Percentiles rank a stretch among this genome's conserved stretches.
Conservation (phyloP, 2,888 invertebrate genomes). For the Conchocele bisecta region DNA sequence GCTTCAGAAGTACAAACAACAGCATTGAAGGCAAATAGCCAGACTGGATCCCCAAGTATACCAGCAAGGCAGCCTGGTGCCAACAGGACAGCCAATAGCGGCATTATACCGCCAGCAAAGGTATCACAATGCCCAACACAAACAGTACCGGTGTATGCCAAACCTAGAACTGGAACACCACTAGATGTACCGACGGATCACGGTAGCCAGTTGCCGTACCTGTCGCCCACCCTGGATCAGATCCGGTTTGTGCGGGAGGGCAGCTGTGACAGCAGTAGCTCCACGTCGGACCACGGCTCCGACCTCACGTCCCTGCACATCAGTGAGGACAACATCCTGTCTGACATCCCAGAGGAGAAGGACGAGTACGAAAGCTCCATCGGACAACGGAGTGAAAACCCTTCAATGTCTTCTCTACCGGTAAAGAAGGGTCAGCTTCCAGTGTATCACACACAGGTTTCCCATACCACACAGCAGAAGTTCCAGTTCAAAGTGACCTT, state of each 20-base stretch:
- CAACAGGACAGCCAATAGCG: too few relatives aligned
- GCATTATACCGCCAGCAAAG: too few relatives aligned
- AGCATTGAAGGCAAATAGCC: too few relatives aligned
- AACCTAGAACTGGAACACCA: constrained; percentile 29
- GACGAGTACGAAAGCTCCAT: constrained; percentile 66
- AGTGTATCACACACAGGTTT: constrained; percentile 6
- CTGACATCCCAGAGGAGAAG: constrained; percentile 74
- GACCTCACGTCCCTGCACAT: constrained; percentile 62
- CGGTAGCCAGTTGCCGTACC: constrained; percentile 34
- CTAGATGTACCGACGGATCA: constrained; percentile 35
- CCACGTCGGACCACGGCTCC: constrained; percentile 52
- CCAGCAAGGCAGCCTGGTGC: too few relatives aligned
- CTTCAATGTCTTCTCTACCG: constrained; percentile 43
- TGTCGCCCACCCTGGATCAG: constrained; percentile 32
- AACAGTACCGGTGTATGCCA: background rate
- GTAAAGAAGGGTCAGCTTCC: constrained; percentile 19
- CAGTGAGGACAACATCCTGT: constrained; percentile 72
- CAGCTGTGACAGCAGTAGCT: constrained; percentile 51
- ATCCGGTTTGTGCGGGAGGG: constrained; percentile 39
- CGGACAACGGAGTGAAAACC: constrained; percentile 47
- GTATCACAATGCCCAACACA: background rate
- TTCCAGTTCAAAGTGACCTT: constrained; percentile 32
- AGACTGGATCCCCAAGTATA: too few relatives aligned
- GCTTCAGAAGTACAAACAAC: too few relatives aligned
- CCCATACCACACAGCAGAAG: constrained; percentile 1